Base-by-base conservation (phyloP, 1,140 invertebrate species). In the Drosophila biarmipes region DNA sequence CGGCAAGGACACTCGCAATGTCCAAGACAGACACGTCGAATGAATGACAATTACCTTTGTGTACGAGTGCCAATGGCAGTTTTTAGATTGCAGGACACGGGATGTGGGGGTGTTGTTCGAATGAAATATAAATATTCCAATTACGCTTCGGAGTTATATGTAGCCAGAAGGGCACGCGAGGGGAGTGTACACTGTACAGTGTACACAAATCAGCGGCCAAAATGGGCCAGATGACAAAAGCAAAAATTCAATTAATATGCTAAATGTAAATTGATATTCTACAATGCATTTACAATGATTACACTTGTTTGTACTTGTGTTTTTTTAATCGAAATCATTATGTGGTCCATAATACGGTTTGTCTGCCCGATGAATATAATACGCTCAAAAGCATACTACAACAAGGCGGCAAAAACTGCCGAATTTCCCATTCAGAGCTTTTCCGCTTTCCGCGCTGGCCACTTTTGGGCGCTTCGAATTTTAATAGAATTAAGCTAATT, bases 171-270 rank as follows among this genome's bases (percentile, higher is more conserved):
- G 34, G 34, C 57, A 55, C 12, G 29, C 8, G 21, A 49, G 24
- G 6, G 43, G 8, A 14, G 17, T 24, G 15, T 15, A 24, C 24
- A 2, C 24, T 24, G 5, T 5, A 24, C 24, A 21, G 19, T 37
- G 59, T 38, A 79, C 43, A 86, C 61, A 75, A 75, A 75, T 45
- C 72, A 37, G 42, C 38, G 38, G 24, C 63, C 49, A 35, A 69
- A 73, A 68, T 73, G 69, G 73, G 85, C 80, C 85, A 68, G 45
- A 69, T 54, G 55, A 86, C 66, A 78, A 68, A 82, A 67, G 66
- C 82, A 89, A 82, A 87, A 87, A 87, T 84, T 76, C 84, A 89
- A 89, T 87, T 87, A 87, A 89, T 82, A 89, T 84, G 75, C 84
- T 73, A 73, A 87, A 84, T 84, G 84, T 84, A 89, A 87, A 87